Percentiles rank a stretch among this genome's conserved stretches.
Conservation (phyloP, 2,888 invertebrate species). For the Melanotus villosus region DNA sequence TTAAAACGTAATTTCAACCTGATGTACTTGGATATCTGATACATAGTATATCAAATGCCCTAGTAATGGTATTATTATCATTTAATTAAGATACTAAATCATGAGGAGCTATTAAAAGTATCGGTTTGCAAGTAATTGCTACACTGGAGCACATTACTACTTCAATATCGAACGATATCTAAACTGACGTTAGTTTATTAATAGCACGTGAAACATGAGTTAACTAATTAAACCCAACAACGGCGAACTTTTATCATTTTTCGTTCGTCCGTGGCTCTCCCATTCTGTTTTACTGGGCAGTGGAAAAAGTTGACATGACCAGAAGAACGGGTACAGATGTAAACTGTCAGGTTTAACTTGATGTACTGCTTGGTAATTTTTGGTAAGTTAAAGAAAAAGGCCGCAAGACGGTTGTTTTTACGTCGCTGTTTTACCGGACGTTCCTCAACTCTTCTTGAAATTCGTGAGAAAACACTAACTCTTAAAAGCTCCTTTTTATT, state of each 20-base stretch:
- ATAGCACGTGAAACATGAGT: neutral
- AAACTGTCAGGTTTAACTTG: slow-evolving; percentile 36
- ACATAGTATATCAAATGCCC: neutral
- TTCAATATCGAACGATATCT: neutral
- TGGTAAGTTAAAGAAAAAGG: slow-evolving; percentile 13
- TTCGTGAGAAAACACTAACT: too few species aligned
- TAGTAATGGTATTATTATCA: slow-evolving; percentile 6
- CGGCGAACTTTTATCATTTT: neutral
- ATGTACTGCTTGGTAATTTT: slow-evolving; percentile 24
- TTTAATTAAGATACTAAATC: slow-evolving; percentile 14
- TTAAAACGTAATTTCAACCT: neutral
- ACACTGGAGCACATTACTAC: neutral
- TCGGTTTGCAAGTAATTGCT: slow-evolving; percentile 8
- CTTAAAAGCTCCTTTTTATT: too few species aligned
- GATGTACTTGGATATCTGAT: neutral
- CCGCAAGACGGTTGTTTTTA: neutral
- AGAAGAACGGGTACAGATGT: slow-evolving; percentile 30
- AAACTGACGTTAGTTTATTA: neutral
- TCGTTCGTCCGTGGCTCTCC: neutral
- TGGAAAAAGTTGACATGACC: slow-evolving; percentile 19
- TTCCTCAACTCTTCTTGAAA: neutral
- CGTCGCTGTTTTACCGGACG: neutral
- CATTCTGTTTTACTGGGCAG: neutral
- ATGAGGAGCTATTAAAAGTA: slow-evolving; percentile 10
- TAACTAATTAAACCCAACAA: neutral